These are phyloP conservation scores for Nephila pilipes DNA, from an alignment of 1,140 invertebrate species.

Conservation along the genomic window DNA sequence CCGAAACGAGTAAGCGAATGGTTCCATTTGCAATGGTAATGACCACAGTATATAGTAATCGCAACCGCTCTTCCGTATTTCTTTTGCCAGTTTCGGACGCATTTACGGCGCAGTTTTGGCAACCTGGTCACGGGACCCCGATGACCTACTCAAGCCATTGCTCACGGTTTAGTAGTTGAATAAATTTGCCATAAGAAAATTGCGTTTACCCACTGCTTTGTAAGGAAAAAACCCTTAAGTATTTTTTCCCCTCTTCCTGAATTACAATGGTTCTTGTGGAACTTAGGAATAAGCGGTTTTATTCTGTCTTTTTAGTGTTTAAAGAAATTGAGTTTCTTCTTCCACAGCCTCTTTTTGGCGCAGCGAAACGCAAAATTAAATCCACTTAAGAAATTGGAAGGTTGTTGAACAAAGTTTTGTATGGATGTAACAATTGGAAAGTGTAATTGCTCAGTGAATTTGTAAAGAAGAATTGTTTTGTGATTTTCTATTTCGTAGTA, in stretches of 20 bases:
- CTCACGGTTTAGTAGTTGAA: slow-evolving; percentile 26
- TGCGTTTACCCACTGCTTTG: neutral
- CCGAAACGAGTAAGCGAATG: slow-evolving; percentile 30
- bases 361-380: neutral
- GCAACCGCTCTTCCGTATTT: slow-evolving; percentile 24
- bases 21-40: slow-evolving; percentile 52
- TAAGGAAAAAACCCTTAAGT: neutral
- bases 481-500: neutral
- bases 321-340: neutral
- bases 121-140: slow-evolving; percentile 11
- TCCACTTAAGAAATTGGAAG: neutral
- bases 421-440: neutral
- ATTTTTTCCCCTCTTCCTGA: neutral
- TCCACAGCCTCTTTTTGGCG: neutral
- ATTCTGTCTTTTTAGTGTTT: neutral
- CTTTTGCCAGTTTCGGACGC: slow-evolving; percentile 13
- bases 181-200: slow-evolving; percentile 51
- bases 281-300: neutral
- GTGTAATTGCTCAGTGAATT: too few species aligned
- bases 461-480: neutral
- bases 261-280: neutral
- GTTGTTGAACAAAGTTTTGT: neutral
- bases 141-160: neutral
- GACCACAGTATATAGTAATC: slow-evolving; percentile 42
- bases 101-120: neutral